phyloP scores from a whole-genome alignment of 2,888 invertebrate species.

The Agrochola lychnidis region DNA sequence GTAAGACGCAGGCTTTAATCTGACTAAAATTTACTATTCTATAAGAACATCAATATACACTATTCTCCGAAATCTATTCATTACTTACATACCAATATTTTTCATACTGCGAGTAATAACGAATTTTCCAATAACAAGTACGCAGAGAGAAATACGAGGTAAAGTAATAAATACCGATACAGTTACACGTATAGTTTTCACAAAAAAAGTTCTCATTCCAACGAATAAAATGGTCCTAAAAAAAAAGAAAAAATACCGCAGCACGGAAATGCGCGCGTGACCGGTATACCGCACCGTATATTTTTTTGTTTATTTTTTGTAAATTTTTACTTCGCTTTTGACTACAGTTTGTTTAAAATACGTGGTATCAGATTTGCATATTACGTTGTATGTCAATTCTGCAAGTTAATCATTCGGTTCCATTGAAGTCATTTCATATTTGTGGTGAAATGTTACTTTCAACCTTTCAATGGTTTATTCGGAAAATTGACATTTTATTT shows the following conservation, averaged over 20 bases:
- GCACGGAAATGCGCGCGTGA: constrained; percentile 58
- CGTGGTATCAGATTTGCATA: constrained; percentile 46
- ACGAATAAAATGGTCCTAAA: constrained; percentile 51
- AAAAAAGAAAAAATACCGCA: constrained; percentile 34
- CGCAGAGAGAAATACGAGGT: constrained; percentile 14
- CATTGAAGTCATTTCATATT: background rate
- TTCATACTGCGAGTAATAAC: background rate
- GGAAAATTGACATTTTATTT: background rate
- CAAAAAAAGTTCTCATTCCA: constrained; percentile 55
- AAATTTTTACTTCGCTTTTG: constrained; percentile 53
- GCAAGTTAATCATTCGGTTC: constrained; percentile 17
- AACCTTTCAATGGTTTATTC: background rate
- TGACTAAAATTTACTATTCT: background rate
- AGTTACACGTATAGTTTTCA: constrained; percentile 46
- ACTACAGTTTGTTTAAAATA: constrained; percentile 55
- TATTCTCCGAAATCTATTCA: background rate
- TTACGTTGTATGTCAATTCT: constrained; percentile 40
- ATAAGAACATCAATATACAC: background rate
- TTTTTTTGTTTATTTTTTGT: constrained; percentile 36
- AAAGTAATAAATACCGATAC: constrained; percentile 51
- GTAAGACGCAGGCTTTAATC: background rate
- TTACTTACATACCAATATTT: background rate
- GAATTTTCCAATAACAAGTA: constrained; percentile 12
- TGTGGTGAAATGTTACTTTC: background rate
- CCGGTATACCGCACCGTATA: constrained; percentile 43